phyloP scores from a whole-genome alignment of 2,888 invertebrate species.

The Trypoxylon attenuatum region DNA sequence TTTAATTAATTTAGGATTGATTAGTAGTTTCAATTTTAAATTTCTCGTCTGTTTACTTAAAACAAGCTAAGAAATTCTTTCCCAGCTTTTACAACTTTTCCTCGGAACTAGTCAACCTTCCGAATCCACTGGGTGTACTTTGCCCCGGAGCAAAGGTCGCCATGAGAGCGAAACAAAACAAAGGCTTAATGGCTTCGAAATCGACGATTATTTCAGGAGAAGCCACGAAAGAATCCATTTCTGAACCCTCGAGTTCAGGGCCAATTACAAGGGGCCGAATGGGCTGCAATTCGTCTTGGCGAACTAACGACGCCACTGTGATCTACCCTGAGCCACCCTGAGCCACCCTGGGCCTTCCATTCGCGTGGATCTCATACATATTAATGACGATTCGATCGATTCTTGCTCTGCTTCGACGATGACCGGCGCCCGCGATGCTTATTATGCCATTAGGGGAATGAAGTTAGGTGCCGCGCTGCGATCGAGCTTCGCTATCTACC shows the following conservation, averaged over 20 bases:
- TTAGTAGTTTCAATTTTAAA: too few species aligned
- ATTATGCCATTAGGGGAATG: constrained; percentile 74
- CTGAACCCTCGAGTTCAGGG: constrained; percentile 43
- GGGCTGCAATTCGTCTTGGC: constrained; percentile 20
- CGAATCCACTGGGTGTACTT: too few species aligned
- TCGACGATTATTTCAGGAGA: constrained; percentile 29
- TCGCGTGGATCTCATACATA: constrained; percentile 70
- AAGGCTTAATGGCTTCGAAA: constrained; percentile 2
- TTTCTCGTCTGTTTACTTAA: too few species aligned
- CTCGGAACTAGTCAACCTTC: too few species aligned
- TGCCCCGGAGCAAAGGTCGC: too few species aligned
- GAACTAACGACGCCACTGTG: constrained; percentile 18
- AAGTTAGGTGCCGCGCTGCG: constrained; percentile 58
- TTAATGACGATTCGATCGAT: constrained; percentile 70
- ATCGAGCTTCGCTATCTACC: too few species aligned
- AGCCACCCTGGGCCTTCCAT: constrained; percentile 21
- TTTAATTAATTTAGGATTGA: too few species aligned
- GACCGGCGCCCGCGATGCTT: constrained; percentile 66
- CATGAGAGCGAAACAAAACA: constrained; percentile 2
- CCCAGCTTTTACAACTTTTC: too few species aligned
- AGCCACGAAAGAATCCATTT: constrained; percentile 33
- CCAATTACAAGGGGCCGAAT: constrained; percentile 52
- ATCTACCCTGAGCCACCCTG: background rate
- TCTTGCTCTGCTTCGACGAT: constrained; percentile 66
- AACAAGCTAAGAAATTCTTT: too few species aligned